These are phyloP conservation scores for Pachypsylla venusta DNA, from an alignment of 1,140 invertebrate genomes.

Conservation along the genomic window DNA sequence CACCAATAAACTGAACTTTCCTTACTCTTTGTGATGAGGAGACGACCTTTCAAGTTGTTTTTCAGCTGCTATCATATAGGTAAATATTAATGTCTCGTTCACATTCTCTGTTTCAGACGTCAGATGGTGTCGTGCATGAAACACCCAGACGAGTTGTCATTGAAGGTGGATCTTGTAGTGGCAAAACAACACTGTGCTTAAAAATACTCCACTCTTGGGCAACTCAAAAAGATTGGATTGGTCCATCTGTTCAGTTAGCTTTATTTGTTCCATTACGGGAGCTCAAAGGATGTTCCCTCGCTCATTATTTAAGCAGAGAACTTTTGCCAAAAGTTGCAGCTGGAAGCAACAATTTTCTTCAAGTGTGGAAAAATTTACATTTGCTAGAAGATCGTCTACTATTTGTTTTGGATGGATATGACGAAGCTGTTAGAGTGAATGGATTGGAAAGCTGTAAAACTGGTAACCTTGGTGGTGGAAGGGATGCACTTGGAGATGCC, in stretches of 20 bases:
- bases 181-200: constrained; percentile 36
- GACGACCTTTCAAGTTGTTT: no score
- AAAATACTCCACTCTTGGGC: constrained; percentile 39
- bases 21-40: no score
- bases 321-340: constrained; percentile 32
- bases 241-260: constrained; percentile 30
- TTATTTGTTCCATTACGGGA: constrained; percentile 39
- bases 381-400: constrained; percentile 36
- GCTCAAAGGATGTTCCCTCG: constrained; percentile 31
- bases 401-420: constrained; percentile 40
- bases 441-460: constrained; percentile 17
- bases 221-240: constrained; percentile 31
- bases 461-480: constrained; percentile 23
- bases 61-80: no score
- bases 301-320: constrained; percentile 35
- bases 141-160: constrained; percentile 34
- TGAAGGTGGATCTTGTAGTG: constrained; percentile 37
- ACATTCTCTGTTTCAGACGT: constrained; percentile 27
- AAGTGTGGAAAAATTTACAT: constrained; percentile 33
- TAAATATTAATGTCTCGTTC: no score
- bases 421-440: constrained; percentile 30
- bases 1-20: no score
- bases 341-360: constrained; percentile 26
- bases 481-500: constrained; percentile 33
- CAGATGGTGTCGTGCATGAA: constrained; percentile 33